Evolutionary conservation across 1,140 invertebrate species (phyloP).

Genomic region (Lethrus apterus): DNA sequence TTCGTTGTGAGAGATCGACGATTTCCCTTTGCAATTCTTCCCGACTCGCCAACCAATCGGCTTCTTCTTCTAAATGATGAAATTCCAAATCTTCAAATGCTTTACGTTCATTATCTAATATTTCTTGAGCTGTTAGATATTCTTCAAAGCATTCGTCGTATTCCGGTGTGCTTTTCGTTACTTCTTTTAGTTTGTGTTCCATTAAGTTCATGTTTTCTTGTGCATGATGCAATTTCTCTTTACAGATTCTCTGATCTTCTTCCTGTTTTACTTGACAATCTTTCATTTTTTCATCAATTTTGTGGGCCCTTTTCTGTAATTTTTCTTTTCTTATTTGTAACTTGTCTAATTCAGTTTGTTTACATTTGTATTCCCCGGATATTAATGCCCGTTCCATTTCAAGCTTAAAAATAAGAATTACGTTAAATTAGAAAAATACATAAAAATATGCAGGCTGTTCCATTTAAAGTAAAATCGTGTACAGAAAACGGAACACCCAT

Average conservation of each 20-base stretch:
- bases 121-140: constrained; percentile 56
- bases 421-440: no score
- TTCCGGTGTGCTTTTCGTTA: constrained; percentile 40
- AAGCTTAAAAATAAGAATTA: constrained; percentile 50
- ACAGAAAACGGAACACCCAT: no score
- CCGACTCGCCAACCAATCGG: constrained; percentile 68
- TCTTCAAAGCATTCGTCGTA: constrained; percentile 52
- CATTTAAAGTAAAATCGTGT: no score
- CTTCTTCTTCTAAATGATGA: constrained; percentile 85
- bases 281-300: constrained; percentile 47
- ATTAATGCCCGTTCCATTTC: constrained; percentile 78
- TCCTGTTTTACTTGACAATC: constrained; percentile 47
- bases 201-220: constrained; percentile 47
- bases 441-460: no score
- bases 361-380: constrained; percentile 70
- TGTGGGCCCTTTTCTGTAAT: constrained; percentile 49
- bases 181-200: constrained; percentile 40
- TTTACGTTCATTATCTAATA: constrained; percentile 65
- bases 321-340: constrained; percentile 60
- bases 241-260: constrained; percentile 50
- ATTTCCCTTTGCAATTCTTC: constrained; percentile 77
- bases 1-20: constrained; percentile 55
- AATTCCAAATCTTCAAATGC: constrained; percentile 90
- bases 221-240: constrained; percentile 50
- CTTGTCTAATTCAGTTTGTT: constrained; percentile 69